phyloP scores from a whole-genome alignment of 2,113 vertebrate genomes.

The Papio anubis region DNA sequence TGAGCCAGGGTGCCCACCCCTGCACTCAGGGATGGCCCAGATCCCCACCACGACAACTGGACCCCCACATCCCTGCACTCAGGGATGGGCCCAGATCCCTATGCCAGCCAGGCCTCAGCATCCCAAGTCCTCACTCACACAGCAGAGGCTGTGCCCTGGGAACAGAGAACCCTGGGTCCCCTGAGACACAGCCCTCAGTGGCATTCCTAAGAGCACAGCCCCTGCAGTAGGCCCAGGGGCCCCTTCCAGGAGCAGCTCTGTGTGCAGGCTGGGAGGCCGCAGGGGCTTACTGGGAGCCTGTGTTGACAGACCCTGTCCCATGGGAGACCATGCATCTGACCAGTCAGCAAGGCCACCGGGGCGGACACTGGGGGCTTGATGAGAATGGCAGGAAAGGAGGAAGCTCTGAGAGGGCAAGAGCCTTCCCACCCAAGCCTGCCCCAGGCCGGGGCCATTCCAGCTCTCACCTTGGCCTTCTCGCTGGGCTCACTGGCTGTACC shows the following conservation, averaged over 20 bases:
- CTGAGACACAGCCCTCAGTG: neutral
- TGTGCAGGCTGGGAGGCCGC: accelerated
- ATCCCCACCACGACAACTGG: neutral
- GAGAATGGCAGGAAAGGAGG: neutral
- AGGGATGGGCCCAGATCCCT: no score
- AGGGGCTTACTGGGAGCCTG: neutral
- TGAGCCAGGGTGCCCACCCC: neutral
- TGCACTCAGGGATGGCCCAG: neutral
- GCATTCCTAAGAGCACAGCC: neutral
- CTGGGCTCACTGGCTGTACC: conserved; percentile 95
- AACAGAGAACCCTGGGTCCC: neutral
- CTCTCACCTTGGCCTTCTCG: conserved; percentile 97
- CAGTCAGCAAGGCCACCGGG: accelerated
- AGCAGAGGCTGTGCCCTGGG: neutral
- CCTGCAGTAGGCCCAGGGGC: neutral
- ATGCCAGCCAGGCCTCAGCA: no score
- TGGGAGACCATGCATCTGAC: neutral
- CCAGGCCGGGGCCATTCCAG: neutral
- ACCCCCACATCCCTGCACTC: neutral
- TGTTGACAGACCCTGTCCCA: neutral
- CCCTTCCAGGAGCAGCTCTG: neutral
- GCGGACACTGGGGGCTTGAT: accelerated
- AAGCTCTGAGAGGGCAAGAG: neutral
- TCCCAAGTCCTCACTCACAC: neutral
- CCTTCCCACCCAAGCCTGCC: neutral